A percentile compares a stretch with the other conserved stretches of the same genome.
Evolutionary conservation across 2,888 invertebrate species (phyloP).

Genomic region (Onthophagus sagittarius): DNA sequence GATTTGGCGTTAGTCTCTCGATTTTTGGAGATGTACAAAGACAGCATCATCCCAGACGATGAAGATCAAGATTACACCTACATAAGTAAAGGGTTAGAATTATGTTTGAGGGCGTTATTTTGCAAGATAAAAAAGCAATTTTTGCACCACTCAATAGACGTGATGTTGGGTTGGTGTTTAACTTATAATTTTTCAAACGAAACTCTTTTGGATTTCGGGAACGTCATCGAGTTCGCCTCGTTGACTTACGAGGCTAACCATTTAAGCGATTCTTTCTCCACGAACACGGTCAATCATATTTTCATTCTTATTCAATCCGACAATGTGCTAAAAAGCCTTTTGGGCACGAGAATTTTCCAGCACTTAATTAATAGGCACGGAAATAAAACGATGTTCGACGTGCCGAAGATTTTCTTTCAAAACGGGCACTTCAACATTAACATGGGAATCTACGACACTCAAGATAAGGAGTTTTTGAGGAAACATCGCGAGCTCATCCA

Average conservation of each 20-base stretch:
- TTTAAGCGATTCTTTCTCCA: conserved; percentile 49
- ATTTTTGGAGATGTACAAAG: conserved; percentile 51
- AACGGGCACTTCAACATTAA: conserved; percentile 48
- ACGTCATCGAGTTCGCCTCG: conserved; percentile 54
- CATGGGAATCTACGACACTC: conserved; percentile 43
- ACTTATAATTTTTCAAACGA: conserved; percentile 47
- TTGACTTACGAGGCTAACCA: conserved; percentile 44
- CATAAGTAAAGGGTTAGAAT: conserved; percentile 53
- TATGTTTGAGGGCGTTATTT: conserved; percentile 54
- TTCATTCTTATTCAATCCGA: conserved; percentile 51
- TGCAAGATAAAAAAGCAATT: conserved; percentile 51
- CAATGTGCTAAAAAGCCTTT: conserved; percentile 50
- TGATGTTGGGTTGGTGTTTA: conserved; percentile 54
- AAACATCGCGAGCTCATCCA: conserved; percentile 52
- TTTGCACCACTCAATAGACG: conserved; percentile 48
- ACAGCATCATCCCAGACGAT: conserved; percentile 42
- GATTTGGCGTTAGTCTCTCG: conserved; percentile 45
- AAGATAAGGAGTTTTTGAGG: conserved; percentile 54
- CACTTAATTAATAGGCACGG: conserved; percentile 55
- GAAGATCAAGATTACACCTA: conserved; percentile 37
- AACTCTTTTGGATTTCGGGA: conserved; percentile 52
- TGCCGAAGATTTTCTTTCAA: conserved; percentile 53
- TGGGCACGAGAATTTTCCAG: conserved; percentile 56
- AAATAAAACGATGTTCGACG: conserved; percentile 50
- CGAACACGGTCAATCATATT: conserved; percentile 51